These are phyloP conservation scores for Butastur rufipennis DNA, from an alignment of 2,113 vertebrate species.

Conservation along the genomic window DNA sequence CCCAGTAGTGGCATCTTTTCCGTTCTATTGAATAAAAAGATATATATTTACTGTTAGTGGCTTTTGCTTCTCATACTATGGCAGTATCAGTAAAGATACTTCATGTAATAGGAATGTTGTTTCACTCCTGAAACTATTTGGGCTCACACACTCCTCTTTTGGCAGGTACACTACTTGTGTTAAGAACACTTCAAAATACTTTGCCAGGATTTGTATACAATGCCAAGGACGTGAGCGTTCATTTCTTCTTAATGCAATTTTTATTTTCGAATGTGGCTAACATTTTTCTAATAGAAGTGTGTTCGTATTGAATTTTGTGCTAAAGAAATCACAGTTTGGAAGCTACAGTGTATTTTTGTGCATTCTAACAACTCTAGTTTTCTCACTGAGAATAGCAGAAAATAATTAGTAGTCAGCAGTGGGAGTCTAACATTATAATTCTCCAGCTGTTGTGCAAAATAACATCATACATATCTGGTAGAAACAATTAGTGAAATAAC, in stretches of 20 bases:
- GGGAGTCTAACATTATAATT: constrained; percentile 42
- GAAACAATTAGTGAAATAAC: constrained; percentile 6
- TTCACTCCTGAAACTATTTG: not conserved
- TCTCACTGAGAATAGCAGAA: constrained; percentile 20
- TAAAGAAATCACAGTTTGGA: constrained; percentile 3
- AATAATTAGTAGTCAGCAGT: constrained; percentile 52
- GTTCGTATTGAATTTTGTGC: not conserved
- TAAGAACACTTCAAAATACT: not conserved
- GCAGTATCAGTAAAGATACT: not conserved
- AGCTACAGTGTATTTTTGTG: not conserved
- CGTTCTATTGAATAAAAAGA: not conserved
- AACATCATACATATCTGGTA: not conserved
- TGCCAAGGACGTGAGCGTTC: not conserved
- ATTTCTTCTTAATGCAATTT: not conserved
- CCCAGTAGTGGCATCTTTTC: not conserved
- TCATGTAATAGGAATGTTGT: not conserved
- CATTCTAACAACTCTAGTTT: not conserved
- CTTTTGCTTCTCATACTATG: not conserved
- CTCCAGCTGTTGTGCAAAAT: constrained; percentile 40
- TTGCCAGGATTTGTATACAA: not conserved
- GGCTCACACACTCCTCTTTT: not conserved
- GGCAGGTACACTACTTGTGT: not conserved
- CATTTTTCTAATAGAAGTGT: not conserved
- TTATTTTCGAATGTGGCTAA: not conserved
- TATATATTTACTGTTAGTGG: not conserved